These are phyloP conservation scores for Uloborus diversus DNA, from an alignment of 1,140 invertebrate genomes.

Conservation along the genomic window DNA sequence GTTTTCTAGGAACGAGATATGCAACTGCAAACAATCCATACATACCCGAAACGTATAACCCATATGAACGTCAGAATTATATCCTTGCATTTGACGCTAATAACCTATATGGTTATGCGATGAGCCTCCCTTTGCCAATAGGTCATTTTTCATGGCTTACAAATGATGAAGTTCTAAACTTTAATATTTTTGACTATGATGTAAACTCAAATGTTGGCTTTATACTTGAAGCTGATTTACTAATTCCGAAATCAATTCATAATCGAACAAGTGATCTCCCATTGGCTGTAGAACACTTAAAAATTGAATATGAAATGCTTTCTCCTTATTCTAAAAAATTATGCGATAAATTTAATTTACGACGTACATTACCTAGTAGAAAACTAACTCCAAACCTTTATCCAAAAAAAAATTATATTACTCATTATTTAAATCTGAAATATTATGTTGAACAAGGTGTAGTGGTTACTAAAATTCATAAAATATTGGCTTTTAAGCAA, in stretches of 20 bases:
- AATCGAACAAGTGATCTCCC: constrained; percentile 64
- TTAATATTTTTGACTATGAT: constrained; percentile 1
- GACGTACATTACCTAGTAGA: neutral
- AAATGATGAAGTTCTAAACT: constrained; percentile 26
- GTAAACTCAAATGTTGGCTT: constrained; percentile 48
- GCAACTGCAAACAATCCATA: neutral
- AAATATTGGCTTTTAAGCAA: neutral
- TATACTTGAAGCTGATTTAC: constrained; percentile 59
- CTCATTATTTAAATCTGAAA: neutral
- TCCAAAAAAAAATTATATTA: neutral
- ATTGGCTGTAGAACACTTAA: constrained; percentile 61
- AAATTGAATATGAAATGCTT: constrained; percentile 44
- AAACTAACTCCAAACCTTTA: constrained; percentile 14
- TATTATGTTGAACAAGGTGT: neutral
- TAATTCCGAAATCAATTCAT: constrained; percentile 59
- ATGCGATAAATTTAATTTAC: constrained; percentile 2
- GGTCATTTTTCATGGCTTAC: constrained; percentile 23
- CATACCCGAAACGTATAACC: neutral
- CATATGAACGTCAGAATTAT: neutral
- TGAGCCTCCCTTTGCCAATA: constrained; percentile 46
- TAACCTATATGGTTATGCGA: constrained; percentile 55
- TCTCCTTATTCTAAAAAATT: neutral
- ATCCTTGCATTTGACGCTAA: constrained; percentile 35
- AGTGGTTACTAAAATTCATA: neutral
- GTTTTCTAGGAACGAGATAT: constrained; percentile 23